Evolutionary conservation across 37 sponge, comb jelly and placozoan genomes (phyloP).

Genomic region (Eunapius fragilis): DNA sequence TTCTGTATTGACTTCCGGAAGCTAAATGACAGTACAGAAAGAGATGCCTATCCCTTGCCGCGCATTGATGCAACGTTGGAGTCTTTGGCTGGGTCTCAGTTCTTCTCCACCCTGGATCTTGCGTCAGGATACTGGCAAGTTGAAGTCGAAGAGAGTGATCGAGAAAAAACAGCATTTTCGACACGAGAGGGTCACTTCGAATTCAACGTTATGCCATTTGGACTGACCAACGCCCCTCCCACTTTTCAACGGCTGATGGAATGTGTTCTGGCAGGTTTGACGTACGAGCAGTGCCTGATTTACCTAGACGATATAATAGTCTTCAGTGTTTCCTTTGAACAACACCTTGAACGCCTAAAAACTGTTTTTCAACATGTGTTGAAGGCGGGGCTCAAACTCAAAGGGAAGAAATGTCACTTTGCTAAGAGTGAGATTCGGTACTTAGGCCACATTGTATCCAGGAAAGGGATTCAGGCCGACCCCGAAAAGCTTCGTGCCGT

Average conservation of each 20-base stretch:
- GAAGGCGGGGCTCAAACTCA: constrained; percentile 16
- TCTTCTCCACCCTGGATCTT: constrained; percentile 29
- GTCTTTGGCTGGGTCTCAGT: background rate
- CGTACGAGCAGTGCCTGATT: background rate
- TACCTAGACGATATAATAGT: constrained; percentile 37
- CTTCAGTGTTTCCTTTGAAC: constrained; percentile 10
- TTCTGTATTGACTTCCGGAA: constrained; percentile 47
- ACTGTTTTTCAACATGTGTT: background rate
- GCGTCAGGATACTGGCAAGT: constrained; percentile 54
- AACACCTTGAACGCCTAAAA: constrained; percentile 6
- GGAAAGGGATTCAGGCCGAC: constrained; percentile 15
- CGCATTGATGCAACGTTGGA: constrained; percentile 25
- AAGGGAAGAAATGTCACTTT: constrained; percentile 34
- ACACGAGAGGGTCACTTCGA: constrained; percentile 21
- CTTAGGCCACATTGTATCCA: constrained; percentile 49
- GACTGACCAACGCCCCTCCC: constrained; percentile 30
- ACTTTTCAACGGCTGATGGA: constrained; percentile 45
- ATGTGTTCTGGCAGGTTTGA: constrained; percentile 15
- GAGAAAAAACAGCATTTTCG: constrained; percentile 37
- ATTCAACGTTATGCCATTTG: constrained; percentile 36
- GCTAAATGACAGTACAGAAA: constrained; percentile 5
- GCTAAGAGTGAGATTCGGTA: constrained; percentile 13
- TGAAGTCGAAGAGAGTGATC: background rate
- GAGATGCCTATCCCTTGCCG: constrained; percentile 39
- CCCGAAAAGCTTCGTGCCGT: constrained; percentile 27